These are phyloP conservation scores for Aepyceros melampus DNA, from an alignment of 2,113 vertebrate species.

Conservation along the genomic window DNA sequence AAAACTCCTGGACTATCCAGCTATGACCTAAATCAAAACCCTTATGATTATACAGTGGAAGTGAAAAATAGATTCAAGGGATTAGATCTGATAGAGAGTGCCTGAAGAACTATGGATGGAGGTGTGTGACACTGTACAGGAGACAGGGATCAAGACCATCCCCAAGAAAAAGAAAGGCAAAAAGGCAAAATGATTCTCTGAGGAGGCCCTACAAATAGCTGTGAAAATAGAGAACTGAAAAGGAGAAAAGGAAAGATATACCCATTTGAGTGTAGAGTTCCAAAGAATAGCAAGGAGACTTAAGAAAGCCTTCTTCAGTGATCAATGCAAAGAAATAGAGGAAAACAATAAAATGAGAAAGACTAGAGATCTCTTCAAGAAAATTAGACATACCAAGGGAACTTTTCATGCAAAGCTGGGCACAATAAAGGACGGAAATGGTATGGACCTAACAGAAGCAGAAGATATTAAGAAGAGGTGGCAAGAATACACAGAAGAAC, in stretches of 20 bases:
- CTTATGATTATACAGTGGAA: background rate
- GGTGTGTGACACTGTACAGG: background rate
- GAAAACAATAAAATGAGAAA: background rate
- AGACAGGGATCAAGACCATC: background rate
- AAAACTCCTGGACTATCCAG: background rate
- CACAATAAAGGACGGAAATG: background rate
- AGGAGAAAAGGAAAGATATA: background rate
- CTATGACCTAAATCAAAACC: background rate
- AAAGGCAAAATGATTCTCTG: background rate
- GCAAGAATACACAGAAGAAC: background rate
- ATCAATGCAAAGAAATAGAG: background rate
- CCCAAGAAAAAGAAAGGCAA: background rate
- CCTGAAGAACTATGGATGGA: background rate
- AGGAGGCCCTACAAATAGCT: background rate
- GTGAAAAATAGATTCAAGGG: background rate
- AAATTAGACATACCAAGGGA: background rate
- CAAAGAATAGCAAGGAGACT: background rate
- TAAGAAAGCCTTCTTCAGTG: background rate
- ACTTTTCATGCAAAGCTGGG: background rate
- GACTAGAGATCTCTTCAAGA: background rate
- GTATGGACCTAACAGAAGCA: background rate
- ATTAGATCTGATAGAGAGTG: background rate
- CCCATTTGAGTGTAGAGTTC: background rate
- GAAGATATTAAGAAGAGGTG: background rate
- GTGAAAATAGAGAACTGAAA: background rate